These are phyloP conservation scores for Agrotis exclamationis DNA, from an alignment of 2,888 invertebrate genomes.

Conservation along the genomic window DNA sequence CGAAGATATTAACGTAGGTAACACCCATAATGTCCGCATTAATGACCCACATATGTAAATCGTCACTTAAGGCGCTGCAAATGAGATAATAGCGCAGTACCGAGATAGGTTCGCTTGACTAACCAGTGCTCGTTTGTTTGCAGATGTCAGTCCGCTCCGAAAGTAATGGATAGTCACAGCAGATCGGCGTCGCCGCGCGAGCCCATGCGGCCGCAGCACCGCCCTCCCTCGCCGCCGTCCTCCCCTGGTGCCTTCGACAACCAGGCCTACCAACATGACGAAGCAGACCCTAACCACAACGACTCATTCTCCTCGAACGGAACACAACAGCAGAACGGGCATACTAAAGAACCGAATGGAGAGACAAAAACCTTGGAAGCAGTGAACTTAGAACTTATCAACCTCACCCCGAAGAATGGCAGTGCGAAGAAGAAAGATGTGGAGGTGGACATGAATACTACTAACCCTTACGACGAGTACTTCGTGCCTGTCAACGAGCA, in stretches of 20 bases:
- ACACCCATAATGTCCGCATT: conserved; percentile 45
- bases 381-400: conserved; percentile 95
- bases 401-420: conserved; percentile 92
- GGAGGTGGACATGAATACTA: conserved; percentile 92
- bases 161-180: conserved; percentile 89
- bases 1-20: conserved; percentile 27
- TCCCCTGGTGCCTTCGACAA: conserved; percentile 87
- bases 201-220: conserved; percentile 86
- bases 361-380: conserved; percentile 92
- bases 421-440: conserved; percentile 92
- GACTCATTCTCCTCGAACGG: conserved; percentile 88
- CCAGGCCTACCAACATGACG: conserved; percentile 85
- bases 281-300: conserved; percentile 86
- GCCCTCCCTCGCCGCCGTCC: conserved; percentile 85
- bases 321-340: conserved; percentile 82
- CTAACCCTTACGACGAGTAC: conserved; percentile 95
- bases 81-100: conserved; percentile 37
- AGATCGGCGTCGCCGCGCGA: conserved; percentile 90
- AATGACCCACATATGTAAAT: conserved; percentile 62
- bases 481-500: conserved; percentile 97
- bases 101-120: conserved; percentile 34
- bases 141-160: conserved; percentile 90
- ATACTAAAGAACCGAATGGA: conserved; percentile 84
- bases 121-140: conserved; percentile 58
- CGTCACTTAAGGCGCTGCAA: conserved; percentile 39